These are phyloP conservation scores for Escarpia spicata DNA, from an alignment of 2,888 invertebrate species.

Conservation along the genomic window DNA sequence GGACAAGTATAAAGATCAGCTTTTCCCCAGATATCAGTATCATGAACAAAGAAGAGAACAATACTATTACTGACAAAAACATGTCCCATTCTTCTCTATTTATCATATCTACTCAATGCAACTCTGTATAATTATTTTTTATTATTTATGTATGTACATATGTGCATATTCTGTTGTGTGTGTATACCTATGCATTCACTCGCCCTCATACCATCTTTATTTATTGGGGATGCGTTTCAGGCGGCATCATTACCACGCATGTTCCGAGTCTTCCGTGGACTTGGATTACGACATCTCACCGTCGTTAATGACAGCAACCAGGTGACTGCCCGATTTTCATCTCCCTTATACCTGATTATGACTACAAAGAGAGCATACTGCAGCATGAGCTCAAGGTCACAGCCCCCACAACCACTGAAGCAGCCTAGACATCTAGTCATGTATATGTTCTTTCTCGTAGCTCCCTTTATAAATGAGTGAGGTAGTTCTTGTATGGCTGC, in stretches of 20 bases:
- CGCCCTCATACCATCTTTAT: background rate
- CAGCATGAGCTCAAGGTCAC: background rate
- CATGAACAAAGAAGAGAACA: no score
- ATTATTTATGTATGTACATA: background rate
- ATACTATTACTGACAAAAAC: background rate
- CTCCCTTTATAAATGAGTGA: no score
- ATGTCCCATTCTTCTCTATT: background rate
- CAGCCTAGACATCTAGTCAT: no score
- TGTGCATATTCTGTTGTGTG: background rate
- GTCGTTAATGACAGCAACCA: conserved; percentile 90
- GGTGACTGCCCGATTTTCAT: conserved; percentile 67
- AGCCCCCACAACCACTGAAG: background rate
- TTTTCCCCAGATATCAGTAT: no score
- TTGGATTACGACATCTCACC: conserved; percentile 91
- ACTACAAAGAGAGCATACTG: background rate
- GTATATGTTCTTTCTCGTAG: no score
- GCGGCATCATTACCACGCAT: conserved; percentile 81
- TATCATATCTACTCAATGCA: no score
- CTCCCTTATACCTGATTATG: background rate
- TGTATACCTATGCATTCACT: background rate
- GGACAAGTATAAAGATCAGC: background rate
- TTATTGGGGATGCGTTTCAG: conserved; percentile 19
- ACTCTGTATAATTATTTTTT: no score
- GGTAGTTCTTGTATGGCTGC: no score
- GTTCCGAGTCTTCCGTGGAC: conserved; percentile 89